phyloP scores from a whole-genome alignment of 1,140 invertebrate species.

The Euschistus heros region DNA sequence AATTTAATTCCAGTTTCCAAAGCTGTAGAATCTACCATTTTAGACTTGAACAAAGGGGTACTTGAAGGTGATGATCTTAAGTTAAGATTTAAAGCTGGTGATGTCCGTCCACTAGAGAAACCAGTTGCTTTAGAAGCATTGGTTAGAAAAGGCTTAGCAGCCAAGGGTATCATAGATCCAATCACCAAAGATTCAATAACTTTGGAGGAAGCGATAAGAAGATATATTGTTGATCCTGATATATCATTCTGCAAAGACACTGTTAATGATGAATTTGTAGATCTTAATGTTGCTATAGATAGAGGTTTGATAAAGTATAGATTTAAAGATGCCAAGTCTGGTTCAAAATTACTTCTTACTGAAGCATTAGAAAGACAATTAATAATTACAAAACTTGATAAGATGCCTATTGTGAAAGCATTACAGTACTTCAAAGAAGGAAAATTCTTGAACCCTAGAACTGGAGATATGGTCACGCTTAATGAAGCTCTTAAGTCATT shows the following conservation, averaged over 20 bases:
- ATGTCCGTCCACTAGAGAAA: conserved; percentile 50
- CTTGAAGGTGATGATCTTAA: conserved; percentile 57
- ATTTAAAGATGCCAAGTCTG: conserved; percentile 54
- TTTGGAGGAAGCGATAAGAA: conserved; percentile 62
- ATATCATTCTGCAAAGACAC: conserved; percentile 74
- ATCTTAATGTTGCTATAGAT: conserved; percentile 55
- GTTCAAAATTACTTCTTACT: conserved; percentile 53
- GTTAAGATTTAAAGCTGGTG: conserved; percentile 56
- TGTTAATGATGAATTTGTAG: conserved; percentile 51
- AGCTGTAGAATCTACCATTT: conserved; percentile 61
- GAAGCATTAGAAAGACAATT: conserved; percentile 55
- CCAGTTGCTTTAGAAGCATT: conserved; percentile 66
- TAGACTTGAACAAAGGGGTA: conserved; percentile 60
- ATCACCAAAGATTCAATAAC: conserved; percentile 56
- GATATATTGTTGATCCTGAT: conserved; percentile 68
- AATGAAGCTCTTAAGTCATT: conserved; percentile 58
- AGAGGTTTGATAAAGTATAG: conserved; percentile 53
- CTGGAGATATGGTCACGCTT: conserved; percentile 59
- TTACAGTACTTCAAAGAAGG: conserved; percentile 60
- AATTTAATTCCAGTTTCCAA: conserved; percentile 59
- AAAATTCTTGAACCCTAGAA: conserved; percentile 68
- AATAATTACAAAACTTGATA: conserved; percentile 56
- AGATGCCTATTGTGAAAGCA: conserved; percentile 58
- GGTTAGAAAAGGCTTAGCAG: conserved; percentile 51
- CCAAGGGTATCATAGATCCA: conserved; percentile 57